phyloP scores from a whole-genome alignment of 1,140 invertebrate species.

The Laupala kohalensis region DNA sequence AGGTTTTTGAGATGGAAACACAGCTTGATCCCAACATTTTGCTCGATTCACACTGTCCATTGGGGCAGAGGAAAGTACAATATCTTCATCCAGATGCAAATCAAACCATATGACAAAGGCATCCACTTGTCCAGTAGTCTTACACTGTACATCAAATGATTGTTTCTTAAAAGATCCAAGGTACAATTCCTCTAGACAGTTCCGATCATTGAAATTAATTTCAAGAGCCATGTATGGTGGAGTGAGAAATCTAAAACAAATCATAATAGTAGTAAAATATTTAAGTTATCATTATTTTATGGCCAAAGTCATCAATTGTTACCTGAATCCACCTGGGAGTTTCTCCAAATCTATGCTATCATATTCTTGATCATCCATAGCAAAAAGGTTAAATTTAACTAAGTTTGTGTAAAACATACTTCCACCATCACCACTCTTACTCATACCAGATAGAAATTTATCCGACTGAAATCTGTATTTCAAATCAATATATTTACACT shows the following conservation, averaged over 20 bases:
- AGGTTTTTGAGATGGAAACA: constrained; percentile 36
- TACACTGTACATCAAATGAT: constrained; percentile 20
- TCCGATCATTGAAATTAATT: constrained; percentile 27
- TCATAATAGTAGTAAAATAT: background rate
- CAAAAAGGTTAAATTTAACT: constrained; percentile 1
- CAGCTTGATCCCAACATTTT: constrained; percentile 63
- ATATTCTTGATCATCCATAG: constrained; percentile 26
- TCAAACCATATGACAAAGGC: constrained; percentile 58
- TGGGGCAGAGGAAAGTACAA: constrained; percentile 38
- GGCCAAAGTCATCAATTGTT: background rate
- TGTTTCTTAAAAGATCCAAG: constrained; percentile 12
- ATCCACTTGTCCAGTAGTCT: constrained; percentile 39
- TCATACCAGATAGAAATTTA: too few species aligned
- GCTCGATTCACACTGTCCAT: constrained; percentile 9
- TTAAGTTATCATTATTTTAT: background rate
- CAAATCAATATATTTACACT: constrained; percentile 27
- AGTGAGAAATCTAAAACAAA: constrained; percentile 21
- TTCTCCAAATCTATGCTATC: constrained; percentile 28
- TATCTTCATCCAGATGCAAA: constrained; percentile 50
- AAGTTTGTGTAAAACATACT: constrained; percentile 14
- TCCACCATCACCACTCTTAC: background rate
- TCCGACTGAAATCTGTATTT: constrained; percentile 19
- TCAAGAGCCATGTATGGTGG: constrained; percentile 20
- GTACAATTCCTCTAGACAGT: constrained; percentile 16
- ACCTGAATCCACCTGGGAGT: constrained; percentile 26